Evolutionary conservation across 2,797 vertebrate species (phyloP).

Genomic region (Periparus ater): DNA sequence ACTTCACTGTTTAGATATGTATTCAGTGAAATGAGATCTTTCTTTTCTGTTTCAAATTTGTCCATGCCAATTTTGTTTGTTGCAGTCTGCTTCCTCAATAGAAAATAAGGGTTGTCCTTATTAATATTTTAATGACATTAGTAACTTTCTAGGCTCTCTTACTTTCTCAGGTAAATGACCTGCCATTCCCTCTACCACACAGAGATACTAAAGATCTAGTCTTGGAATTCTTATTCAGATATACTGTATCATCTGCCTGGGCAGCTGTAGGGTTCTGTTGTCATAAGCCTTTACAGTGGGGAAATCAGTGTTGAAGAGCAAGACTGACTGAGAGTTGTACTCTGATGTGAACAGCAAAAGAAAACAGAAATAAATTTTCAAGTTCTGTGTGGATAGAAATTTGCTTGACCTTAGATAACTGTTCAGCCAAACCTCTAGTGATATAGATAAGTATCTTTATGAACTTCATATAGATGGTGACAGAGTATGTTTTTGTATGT

Average conservation of each 20-base stretch:
- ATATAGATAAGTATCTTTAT: background rate
- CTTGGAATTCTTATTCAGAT: background rate
- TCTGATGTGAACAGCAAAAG: background rate
- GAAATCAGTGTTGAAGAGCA: background rate
- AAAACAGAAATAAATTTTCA: background rate
- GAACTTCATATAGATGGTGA: background rate
- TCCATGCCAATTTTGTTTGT: background rate
- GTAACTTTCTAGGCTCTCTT: background rate
- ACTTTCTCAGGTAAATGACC: background rate
- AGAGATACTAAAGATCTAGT: background rate
- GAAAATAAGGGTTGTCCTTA: background rate
- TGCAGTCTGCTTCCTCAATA: background rate
- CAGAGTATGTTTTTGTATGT: background rate
- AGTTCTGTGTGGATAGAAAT: background rate
- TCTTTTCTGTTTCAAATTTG: background rate
- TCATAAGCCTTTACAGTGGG: background rate
- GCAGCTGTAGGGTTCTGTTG: background rate
- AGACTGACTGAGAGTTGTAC: background rate
- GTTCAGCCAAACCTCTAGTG: background rate
- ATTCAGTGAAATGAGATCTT: background rate
- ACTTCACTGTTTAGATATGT: background rate
- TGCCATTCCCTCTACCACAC: fast-evolving
- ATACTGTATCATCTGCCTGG: background rate
- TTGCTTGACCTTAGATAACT: background rate
- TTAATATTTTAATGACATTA: background rate